Evolutionary conservation across 2,797 vertebrate species (phyloP).

Genomic region (Ceyx erithaca): DNA sequence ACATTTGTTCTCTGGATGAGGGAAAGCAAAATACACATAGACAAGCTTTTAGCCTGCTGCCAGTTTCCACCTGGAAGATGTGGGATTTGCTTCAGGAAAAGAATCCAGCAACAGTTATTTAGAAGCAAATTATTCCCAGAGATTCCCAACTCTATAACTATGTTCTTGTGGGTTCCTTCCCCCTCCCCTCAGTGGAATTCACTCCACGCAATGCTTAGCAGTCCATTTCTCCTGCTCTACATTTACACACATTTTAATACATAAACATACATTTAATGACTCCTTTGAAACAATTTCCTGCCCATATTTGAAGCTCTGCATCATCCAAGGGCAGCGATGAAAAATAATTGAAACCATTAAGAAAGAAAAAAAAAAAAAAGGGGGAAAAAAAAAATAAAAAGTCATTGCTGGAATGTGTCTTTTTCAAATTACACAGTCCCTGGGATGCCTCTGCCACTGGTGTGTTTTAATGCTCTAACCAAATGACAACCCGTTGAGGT

Average conservation of each 20-base stretch:
- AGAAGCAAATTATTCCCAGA: neutral
- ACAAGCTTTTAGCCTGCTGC: neutral
- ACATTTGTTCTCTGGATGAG: neutral
- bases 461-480: constrained; percentile 16
- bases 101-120: constrained; percentile 18
- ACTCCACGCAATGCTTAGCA: constrained; percentile 31
- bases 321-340: constrained; percentile 16
- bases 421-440: constrained; percentile 43
- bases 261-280: constrained; percentile 29
- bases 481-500: constrained; percentile 11
- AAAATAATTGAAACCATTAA: constrained; percentile 60
- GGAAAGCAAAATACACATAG: neutral
- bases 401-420: constrained; percentile 13
- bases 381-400: neutral
- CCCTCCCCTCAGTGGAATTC: constrained; percentile 41
- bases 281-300: constrained; percentile 47
- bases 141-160: neutral
- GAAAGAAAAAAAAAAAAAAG: neutral
- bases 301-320: constrained; percentile 9
- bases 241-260: constrained; percentile 26
- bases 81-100: neutral
- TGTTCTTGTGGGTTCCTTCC: neutral
- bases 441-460: constrained; percentile 14
- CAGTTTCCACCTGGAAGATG: constrained; percentile 11
- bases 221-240: constrained; percentile 33